phyloP scores from a whole-genome alignment of 2,113 vertebrate species.

The Progne subis region DNA sequence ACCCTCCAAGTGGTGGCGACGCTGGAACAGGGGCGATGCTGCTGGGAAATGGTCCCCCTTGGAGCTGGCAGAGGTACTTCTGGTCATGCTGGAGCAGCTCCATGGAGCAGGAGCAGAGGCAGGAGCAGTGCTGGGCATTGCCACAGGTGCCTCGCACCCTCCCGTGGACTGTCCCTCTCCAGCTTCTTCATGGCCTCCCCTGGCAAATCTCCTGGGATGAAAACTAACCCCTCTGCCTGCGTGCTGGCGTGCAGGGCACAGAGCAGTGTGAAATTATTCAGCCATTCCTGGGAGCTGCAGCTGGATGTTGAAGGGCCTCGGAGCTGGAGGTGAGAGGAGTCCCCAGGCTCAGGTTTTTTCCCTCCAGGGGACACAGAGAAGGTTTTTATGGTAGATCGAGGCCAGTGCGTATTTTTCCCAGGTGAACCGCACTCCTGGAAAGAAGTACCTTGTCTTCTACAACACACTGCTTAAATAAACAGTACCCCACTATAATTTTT shows the following conservation, averaged over 20 bases:
- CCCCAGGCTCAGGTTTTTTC: background rate
- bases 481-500: conserved; percentile 29
- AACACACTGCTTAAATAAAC: conserved; percentile 32
- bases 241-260: background rate
- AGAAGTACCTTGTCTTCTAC: background rate
- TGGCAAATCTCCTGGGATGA: background rate
- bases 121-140: background rate
- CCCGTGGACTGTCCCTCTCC: accelerated
- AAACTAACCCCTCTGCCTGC: background rate
- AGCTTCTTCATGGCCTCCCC: background rate
- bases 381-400: background rate
- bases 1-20: accelerated
- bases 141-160: background rate
- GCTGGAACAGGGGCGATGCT: accelerated
- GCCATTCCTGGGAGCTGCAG: background rate
- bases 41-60: background rate
- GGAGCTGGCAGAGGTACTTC: background rate
- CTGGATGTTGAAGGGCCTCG: background rate
- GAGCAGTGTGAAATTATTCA: background rate
- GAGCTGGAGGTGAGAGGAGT: background rate
- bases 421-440: background rate
- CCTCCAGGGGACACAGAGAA: background rate
- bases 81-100: accelerated
- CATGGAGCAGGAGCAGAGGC: background rate
- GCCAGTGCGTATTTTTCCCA: background rate